Conservation (phyloP, 2,797 vertebrate genomes). For the Naso thynnoides region DNA sequence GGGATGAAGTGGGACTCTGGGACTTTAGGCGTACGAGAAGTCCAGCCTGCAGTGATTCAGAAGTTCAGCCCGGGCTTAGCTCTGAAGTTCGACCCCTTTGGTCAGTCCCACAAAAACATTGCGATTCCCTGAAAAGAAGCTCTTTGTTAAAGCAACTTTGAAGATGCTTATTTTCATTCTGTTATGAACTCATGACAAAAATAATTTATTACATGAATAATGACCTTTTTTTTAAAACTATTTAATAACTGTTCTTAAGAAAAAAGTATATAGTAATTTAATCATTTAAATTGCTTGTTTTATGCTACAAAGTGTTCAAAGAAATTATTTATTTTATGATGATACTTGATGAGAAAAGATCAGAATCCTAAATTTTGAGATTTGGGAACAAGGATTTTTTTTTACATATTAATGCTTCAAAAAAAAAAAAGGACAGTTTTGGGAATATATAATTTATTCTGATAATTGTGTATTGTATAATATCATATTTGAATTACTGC, state of each 20-base stretch:
- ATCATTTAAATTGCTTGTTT: neutral
- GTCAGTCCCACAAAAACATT: slow-evolving; percentile 11
- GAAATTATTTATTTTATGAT: neutral
- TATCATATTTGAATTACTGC: neutral
- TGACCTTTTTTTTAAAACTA: neutral
- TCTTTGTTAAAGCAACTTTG: neutral
- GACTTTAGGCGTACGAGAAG: slow-evolving; percentile 25
- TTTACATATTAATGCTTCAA: neutral
- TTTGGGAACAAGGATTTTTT: neutral
- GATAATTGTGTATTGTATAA: neutral
- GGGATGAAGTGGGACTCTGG: slow-evolving; percentile 40
- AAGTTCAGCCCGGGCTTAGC: slow-evolving; percentile 18
- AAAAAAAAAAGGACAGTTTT: too few relatives aligned
- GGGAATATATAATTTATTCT: neutral
- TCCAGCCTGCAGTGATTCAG: slow-evolving; percentile 22
- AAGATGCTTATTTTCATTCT: neutral
- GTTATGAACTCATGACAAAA: neutral
- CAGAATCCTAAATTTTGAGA: neutral
- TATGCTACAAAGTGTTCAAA: neutral
- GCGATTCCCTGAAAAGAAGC: slow-evolving; percentile 1
- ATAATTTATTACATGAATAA: neutral
- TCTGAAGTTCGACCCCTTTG: slow-evolving; percentile 15
- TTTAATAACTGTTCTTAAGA: neutral
- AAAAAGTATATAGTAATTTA: neutral
- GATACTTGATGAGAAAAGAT: neutral